Evolutionary conservation across 2,113 vertebrate genomes (phyloP).

Genomic region (Phalacrocorax aristotelis): DNA sequence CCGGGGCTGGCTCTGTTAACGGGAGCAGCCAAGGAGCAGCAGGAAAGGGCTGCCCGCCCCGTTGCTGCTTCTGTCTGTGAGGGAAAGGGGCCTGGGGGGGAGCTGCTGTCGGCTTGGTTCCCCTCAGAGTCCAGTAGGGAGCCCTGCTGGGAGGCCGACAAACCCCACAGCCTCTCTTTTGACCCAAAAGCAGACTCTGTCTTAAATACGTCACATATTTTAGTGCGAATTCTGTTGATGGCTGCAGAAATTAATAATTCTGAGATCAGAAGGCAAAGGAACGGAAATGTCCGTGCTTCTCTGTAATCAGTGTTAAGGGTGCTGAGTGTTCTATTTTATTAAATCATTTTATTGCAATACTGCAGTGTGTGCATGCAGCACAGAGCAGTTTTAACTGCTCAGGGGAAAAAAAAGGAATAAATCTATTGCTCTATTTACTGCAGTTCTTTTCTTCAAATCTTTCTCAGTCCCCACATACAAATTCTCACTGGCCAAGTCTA

Average conservation of each 20-base stretch:
- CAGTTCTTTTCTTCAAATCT: background rate
- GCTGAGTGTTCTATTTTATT: background rate
- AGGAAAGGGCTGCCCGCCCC: accelerated
- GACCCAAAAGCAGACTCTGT: background rate
- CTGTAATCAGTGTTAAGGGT: accelerated
- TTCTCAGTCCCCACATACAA: background rate
- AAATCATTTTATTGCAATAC: background rate
- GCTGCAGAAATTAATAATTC: background rate
- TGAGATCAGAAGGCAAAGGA: background rate
- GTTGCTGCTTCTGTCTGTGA: accelerated
- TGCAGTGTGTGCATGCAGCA: background rate
- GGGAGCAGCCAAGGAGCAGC: accelerated
- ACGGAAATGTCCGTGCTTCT: background rate
- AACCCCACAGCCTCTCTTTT: background rate
- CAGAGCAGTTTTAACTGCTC: background rate
- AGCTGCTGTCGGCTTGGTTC: accelerated
- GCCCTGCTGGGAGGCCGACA: too few species aligned
- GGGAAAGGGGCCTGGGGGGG: background rate
- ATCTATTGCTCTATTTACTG: background rate
- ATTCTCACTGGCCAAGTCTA: background rate
- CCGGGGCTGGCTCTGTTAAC: accelerated
- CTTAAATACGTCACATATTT: background rate
- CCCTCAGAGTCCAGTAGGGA: accelerated
- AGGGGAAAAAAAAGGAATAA: background rate
- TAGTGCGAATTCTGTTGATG: background rate